Conservation (phyloP, 2,113 vertebrate genomes). For the Chiloscyllium plagiosum region DNA sequence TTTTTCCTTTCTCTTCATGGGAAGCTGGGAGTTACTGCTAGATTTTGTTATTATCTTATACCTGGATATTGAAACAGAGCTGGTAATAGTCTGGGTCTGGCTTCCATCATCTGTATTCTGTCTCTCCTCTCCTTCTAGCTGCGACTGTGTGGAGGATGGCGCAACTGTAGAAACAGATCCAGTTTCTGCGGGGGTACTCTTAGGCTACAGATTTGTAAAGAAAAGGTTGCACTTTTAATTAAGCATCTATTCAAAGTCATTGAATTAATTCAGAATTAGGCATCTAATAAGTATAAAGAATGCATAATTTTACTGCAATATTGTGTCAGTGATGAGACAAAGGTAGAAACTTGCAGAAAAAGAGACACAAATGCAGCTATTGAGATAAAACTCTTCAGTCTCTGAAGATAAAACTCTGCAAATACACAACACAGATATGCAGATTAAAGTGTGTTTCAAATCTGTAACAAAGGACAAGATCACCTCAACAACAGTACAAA, state of each 20-base stretch:
- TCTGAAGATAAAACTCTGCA: background rate
- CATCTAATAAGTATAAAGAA: background rate
- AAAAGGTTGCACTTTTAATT: background rate
- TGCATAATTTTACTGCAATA: background rate
- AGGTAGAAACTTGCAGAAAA: background rate
- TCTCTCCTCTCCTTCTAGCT: background rate
- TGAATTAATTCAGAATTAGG: background rate
- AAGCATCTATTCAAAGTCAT: background rate
- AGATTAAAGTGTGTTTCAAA: background rate
- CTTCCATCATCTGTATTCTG: background rate
- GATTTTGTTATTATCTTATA: background rate
- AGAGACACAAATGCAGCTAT: background rate
- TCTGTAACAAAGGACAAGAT: background rate
- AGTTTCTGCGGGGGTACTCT: background rate
- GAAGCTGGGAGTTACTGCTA: background rate
- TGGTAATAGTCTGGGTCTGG: constrained; percentile 27
- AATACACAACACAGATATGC: background rate
- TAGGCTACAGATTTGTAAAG: background rate
- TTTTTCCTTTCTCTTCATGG: background rate
- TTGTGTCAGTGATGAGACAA: background rate
- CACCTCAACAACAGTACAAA: background rate
- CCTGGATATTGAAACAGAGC: constrained; percentile 26
- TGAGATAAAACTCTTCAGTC: background rate
- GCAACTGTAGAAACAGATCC: background rate
- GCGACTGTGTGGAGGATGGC: background rate